These are phyloP conservation scores for Stomorhina lunata DNA, from an alignment of 2,888 invertebrate genomes.

Conservation along the genomic window DNA sequence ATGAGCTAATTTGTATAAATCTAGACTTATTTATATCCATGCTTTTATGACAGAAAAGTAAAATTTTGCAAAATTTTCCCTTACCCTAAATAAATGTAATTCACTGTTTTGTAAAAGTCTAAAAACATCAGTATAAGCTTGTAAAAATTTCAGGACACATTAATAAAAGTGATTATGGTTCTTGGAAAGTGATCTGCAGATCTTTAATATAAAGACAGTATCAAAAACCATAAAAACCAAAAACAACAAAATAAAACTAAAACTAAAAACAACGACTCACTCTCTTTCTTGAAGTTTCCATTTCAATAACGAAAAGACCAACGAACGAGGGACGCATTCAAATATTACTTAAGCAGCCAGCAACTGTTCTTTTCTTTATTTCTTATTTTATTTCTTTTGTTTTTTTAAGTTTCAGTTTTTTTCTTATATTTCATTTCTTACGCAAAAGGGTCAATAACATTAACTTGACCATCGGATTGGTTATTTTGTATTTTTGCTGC, in stretches of 20 bases:
- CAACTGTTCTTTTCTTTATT: slow-evolving; percentile 58
- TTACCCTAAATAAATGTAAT: background rate
- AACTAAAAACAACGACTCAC: slow-evolving; percentile 33
- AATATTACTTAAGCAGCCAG: too few relatives aligned
- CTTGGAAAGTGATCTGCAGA: slow-evolving; percentile 55
- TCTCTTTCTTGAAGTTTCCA: slow-evolving; percentile 63
- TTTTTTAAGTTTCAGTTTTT: slow-evolving; percentile 25
- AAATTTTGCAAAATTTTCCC: background rate
- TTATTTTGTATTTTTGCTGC: slow-evolving; percentile 39
- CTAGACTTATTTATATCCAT: too few relatives aligned
- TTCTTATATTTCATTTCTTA: slow-evolving; percentile 42
- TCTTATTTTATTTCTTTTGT: slow-evolving; percentile 35
- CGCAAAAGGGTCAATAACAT: slow-evolving; percentile 68
- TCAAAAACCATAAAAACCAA: slow-evolving; percentile 26
- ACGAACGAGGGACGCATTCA: slow-evolving; percentile 22
- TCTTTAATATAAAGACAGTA: slow-evolving; percentile 23
- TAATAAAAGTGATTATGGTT: slow-evolving; percentile 50
- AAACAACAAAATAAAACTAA: slow-evolving; percentile 1
- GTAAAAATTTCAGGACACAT: slow-evolving; percentile 26
- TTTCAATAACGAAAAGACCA: slow-evolving; percentile 41
- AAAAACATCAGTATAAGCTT: background rate
- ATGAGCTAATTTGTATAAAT: too few relatives aligned
- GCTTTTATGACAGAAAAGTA: background rate
- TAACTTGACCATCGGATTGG: slow-evolving; percentile 65
- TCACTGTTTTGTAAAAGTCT: background rate